phyloP scores from a whole-genome alignment of 2,113 vertebrate genomes.

The Otocyon megalotis region DNA sequence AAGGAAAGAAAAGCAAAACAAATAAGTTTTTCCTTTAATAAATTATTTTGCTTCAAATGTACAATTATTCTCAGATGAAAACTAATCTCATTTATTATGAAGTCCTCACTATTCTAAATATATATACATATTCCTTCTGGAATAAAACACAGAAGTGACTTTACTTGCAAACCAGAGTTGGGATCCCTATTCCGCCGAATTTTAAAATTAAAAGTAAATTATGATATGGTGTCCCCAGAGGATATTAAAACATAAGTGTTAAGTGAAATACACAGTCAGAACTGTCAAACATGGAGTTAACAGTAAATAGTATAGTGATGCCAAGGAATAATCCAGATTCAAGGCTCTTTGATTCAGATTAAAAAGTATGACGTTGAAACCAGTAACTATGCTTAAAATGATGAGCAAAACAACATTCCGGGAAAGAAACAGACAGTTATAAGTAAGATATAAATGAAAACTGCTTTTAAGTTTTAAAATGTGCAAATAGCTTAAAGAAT shows the following conservation, averaged over 20 bases:
- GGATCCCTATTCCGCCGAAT: slow-evolving; percentile 9
- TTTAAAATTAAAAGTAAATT: slow-evolving; percentile 64
- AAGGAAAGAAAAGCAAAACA: not conserved
- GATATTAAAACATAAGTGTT: slow-evolving; percentile 45
- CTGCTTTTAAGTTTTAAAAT: not conserved
- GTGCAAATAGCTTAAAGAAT: not conserved
- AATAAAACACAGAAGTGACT: slow-evolving; percentile 52
- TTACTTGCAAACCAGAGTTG: slow-evolving; percentile 37
- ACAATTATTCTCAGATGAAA: slow-evolving; percentile 60
- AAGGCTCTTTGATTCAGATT: not conserved
- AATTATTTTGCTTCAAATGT: slow-evolving; percentile 8
- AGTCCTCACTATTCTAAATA: slow-evolving; percentile 36
- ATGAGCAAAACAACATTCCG: slow-evolving; percentile 31
- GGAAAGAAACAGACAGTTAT: not conserved
- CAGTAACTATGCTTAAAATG: not conserved
- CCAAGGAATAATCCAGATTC: not conserved
- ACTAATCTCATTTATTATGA: slow-evolving; percentile 40
- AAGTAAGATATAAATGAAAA: slow-evolving; percentile 10
- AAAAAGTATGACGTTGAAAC: not conserved
- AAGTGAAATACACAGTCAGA: slow-evolving; percentile 42
- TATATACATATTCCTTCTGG: not conserved
- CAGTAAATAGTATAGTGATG: slow-evolving; percentile 22
- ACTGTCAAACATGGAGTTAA: slow-evolving; percentile 31
- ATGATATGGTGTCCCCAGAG: not conserved
- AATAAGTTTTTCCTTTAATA: not conserved